Conservation (phyloP, 2,797 vertebrate species). For the Psittacula derbiana region DNA sequence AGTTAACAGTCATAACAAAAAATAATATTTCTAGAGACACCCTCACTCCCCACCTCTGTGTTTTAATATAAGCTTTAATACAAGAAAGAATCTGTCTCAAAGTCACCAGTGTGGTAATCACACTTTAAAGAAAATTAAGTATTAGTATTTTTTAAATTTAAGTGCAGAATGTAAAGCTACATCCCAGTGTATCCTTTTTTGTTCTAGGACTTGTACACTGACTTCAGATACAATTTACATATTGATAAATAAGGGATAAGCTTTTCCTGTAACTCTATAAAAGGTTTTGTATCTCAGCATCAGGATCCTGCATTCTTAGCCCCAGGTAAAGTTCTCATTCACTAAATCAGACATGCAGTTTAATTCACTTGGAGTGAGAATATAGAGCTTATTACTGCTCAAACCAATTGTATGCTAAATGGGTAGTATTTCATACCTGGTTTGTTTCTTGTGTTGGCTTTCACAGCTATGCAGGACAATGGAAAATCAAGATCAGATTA, state of each 20-base stretch:
- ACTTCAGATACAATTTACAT: neutral
- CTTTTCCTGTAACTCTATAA: neutral
- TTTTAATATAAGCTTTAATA: neutral
- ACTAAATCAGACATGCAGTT: neutral
- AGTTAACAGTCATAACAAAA: neutral
- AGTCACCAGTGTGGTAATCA: neutral
- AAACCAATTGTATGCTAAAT: neutral
- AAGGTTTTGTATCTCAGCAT: neutral
- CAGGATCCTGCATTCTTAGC: neutral
- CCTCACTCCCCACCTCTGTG: neutral
- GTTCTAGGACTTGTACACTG: neutral
- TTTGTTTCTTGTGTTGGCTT: neutral
- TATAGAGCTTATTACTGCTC: neutral
- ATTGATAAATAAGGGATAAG: neutral
- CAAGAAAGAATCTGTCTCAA: neutral
- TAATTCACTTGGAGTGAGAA: neutral
- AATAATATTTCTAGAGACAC: neutral
- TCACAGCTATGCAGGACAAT: neutral
- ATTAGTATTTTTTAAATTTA: neutral
- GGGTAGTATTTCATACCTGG: neutral
- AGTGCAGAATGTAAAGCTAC: neutral
- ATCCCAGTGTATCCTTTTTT: neutral
- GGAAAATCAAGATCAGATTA: neutral
- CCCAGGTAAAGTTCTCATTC: neutral
- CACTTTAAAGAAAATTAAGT: neutral